Conservation (phyloP, 2,113 vertebrate species). For the Haemorhous mexicanus region DNA sequence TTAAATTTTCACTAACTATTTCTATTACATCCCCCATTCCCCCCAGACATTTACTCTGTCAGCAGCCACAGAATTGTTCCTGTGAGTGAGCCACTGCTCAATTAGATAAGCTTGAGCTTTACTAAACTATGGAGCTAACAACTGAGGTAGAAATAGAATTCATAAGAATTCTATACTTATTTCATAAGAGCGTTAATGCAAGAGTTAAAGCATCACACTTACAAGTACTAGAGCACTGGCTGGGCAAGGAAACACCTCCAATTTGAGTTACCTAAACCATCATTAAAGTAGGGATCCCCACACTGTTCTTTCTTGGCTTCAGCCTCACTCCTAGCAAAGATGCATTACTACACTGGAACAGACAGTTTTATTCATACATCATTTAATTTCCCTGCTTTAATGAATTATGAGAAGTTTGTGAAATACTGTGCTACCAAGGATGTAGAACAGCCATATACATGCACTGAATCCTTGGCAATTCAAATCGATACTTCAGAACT, state of each 20-base stretch:
- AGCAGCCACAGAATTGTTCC: background rate
- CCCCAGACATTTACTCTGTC: background rate
- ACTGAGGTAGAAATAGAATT: background rate
- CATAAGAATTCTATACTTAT: background rate
- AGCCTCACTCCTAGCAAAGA: background rate
- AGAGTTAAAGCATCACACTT: background rate
- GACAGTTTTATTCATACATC: background rate
- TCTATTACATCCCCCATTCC: background rate
- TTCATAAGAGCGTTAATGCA: background rate
- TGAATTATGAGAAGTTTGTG: background rate
- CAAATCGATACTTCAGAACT: background rate
- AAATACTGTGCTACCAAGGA: background rate
- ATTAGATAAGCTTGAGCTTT: background rate
- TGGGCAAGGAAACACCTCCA: background rate
- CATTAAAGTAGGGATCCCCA: background rate
- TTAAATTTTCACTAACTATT: background rate
- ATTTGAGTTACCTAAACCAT: background rate
- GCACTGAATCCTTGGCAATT: background rate
- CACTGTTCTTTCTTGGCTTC: background rate
- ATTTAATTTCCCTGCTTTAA: background rate
- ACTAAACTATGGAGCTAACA: background rate
- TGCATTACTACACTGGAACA: background rate
- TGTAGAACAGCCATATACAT: background rate
- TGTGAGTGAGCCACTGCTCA: background rate
- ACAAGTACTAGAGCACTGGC: background rate